Base-by-base conservation (phyloP, 1,140 invertebrate species). In the Drosophila setifemur region DNA sequence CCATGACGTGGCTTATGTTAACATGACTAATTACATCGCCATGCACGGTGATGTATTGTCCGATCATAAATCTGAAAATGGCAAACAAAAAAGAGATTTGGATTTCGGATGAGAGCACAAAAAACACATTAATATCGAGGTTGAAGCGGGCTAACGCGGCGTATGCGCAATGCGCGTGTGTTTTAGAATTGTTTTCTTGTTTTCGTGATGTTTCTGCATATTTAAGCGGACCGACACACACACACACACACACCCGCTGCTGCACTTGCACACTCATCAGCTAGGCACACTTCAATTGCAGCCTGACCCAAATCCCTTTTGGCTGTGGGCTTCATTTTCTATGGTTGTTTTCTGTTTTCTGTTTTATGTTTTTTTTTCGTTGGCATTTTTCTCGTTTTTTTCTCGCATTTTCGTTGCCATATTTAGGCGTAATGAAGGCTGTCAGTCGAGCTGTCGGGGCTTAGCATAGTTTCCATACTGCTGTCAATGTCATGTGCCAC, bases 21-120 rank as follows among this genome's bases (percentile, higher is more conserved):
- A 96, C 94, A 91, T 96, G 95, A 89, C 95, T 96, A 88, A 96
- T 95, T 58, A 97, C 95, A 90, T 97, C 95, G 33, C 96, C 96
- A 78, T 95, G 94, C 5, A 94, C 93, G 5, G 95, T 96, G 40
- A 95, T 94, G 90, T 95, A 96, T 86, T 96, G 95, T 19, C 95
- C 95, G 77, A 96, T 95, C 83, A 95, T 93, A 86, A 96, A 94
- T 89, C 95, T 95, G 91, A 29, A 91, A 78, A 6, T 50, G 40
- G 11, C 57, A 52, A 55, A 11, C 14, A 28, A 55, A 52, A 55
- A 11, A 21, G 23, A 55, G 11, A 39, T 33, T 50, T 47, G 25
- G 39, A 39, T 35, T 42, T 53, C 31, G 69, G 53, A 40, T 45
- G 49, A 79, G 35, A 61, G 40, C 43, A 35, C 26, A 53, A 47